Evolutionary conservation across 2,113 vertebrate species (phyloP).

Genomic region (Aleadryas rufinucha): DNA sequence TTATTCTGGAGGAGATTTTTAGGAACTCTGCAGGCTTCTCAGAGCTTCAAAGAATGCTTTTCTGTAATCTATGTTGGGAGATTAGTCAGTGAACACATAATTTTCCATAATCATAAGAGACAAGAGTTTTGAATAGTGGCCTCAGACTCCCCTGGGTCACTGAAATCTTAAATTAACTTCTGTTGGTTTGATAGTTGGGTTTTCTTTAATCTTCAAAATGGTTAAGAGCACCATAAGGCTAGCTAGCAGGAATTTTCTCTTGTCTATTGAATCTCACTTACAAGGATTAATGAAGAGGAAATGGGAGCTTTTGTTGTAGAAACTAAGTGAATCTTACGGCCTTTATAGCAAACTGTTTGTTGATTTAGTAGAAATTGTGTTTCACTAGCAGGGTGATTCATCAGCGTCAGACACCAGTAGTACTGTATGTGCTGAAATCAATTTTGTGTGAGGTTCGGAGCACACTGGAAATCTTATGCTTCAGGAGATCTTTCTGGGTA

Average conservation of each 20-base stretch:
- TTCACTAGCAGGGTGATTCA: constrained; percentile 70
- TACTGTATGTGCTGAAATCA: constrained; percentile 65
- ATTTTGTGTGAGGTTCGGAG: constrained; percentile 62
- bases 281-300: constrained; percentile 70
- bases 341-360: constrained; percentile 74
- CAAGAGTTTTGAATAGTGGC: background rate
- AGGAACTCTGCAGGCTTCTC: background rate
- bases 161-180: background rate
- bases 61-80: background rate
- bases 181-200: background rate
- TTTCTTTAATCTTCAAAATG: background rate
- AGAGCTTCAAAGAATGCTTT: background rate
- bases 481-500: constrained; percentile 19
- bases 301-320: constrained; percentile 59
- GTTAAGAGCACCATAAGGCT: background rate
- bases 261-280: constrained; percentile 59
- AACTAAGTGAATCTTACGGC: constrained; percentile 55
- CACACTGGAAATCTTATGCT: constrained; percentile 41
- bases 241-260: constrained; percentile 38
- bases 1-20: background rate
- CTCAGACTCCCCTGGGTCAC: background rate
- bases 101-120: background rate
- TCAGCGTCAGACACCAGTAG: constrained; percentile 62
- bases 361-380: constrained; percentile 76
- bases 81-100: background rate